phyloP scores from a whole-genome alignment of 2,113 vertebrate species.

The Murina feae region DNA sequence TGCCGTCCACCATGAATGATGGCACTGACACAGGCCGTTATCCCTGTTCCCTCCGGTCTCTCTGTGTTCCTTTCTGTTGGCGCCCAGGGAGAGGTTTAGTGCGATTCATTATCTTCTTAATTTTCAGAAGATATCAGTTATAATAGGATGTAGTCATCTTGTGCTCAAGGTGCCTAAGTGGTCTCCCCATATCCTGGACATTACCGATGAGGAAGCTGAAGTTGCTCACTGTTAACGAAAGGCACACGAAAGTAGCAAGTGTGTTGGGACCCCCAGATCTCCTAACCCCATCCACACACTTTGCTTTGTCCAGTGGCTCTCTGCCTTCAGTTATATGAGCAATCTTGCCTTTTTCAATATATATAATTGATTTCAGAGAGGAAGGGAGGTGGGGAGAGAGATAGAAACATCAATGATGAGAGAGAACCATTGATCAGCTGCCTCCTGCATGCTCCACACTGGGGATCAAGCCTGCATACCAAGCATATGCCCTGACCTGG shows the following conservation, averaged over 20 bases:
- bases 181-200: neutral
- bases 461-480: too few species aligned
- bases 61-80: constrained; percentile 10
- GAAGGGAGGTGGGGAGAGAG: too few species aligned
- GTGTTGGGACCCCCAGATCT: neutral
- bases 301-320: constrained; percentile 26
- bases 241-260: neutral
- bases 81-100: neutral
- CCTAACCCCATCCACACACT: neutral
- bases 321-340: neutral
- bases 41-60: neutral
- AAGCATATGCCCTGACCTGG: too few species aligned
- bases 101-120: constrained; percentile 31
- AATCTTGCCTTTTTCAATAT: too few species aligned
- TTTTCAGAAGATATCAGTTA: neutral
- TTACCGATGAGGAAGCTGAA: neutral
- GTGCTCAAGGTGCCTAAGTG: neutral
- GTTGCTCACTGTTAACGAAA: neutral
- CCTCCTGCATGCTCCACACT: too few species aligned
- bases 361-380: too few species aligned
- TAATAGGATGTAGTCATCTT: neutral
- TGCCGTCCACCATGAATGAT: neutral
- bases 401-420: too few species aligned
- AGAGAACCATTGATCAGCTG: too few species aligned
- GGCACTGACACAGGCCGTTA: neutral